A percentile compares a stretch with the other conserved stretches of the same genome.
Evolutionary conservation across 2,888 invertebrate species (phyloP).

Genomic region (Eubasilissa splendida): DNA sequence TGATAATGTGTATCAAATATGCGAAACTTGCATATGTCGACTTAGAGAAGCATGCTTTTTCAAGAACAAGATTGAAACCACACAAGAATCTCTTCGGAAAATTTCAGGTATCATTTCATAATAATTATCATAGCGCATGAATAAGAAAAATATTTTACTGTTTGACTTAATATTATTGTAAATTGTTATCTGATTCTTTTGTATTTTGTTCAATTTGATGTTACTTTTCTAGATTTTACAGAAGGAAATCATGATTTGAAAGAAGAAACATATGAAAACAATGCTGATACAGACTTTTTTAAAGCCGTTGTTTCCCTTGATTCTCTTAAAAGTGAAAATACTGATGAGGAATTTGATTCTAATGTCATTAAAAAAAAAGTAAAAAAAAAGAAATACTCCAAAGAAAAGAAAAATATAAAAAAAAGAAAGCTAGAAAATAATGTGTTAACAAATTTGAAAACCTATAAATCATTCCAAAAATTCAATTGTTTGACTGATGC

Average conservation of each 20-base stretch:
- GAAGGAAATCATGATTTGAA: constrained; percentile 27
- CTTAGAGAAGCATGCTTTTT: constrained; percentile 48
- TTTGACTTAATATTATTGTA: too few relatives aligned
- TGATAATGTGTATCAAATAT: constrained; percentile 41
- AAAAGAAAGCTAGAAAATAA: constrained; percentile 6
- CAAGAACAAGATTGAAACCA: constrained; percentile 44
- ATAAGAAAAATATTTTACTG: too few relatives aligned
- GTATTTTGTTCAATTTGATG: too few relatives aligned
- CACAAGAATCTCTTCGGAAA: constrained; percentile 37
- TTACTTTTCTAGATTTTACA: constrained; percentile 16
- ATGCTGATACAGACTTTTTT: constrained; percentile 20
- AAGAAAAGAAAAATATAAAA: constrained; percentile 32
- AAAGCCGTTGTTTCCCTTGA: neutral
- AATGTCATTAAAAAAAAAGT: constrained; percentile 6
- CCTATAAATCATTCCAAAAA: neutral
- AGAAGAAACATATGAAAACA: constrained; percentile 13
- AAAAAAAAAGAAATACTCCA: constrained; percentile 18
- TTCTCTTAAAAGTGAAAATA: constrained; percentile 29
- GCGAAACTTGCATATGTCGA: constrained; percentile 44
- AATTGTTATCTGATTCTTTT: too few relatives aligned
- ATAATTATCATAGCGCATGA: too few relatives aligned
- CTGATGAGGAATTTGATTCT: constrained; percentile 26
- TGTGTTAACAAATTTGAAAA: constrained; percentile 15
- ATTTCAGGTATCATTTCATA: constrained; percentile 27
- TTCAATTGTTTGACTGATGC: neutral